Conservation (phyloP, 2,797 vertebrate species). For the Antrozous pallidus region DNA sequence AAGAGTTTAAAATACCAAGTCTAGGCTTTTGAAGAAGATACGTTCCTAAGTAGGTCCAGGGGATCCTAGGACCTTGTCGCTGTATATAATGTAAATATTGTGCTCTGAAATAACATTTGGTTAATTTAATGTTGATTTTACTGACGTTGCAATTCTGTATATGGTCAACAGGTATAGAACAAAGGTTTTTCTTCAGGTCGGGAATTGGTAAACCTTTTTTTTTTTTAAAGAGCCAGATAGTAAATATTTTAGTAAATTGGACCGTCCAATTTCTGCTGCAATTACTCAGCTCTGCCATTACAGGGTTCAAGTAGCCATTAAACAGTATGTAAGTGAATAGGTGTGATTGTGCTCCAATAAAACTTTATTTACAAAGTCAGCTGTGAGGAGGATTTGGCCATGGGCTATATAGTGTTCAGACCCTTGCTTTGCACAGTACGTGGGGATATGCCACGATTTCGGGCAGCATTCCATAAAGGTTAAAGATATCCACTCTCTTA, state of each 20-base stretch:
- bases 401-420: background rate
- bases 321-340: background rate
- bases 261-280: background rate
- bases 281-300: background rate
- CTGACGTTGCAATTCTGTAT: background rate
- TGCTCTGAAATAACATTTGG: background rate
- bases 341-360: constrained; percentile 27
- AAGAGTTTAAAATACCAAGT: background rate
- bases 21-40: background rate
- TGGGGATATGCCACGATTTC: background rate
- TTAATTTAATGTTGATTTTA: background rate
- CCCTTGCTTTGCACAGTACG: background rate
- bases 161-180: background rate
- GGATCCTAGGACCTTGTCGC: background rate
- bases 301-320: background rate
- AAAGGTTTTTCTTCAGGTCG: background rate
- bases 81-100: background rate
- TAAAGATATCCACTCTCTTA: constrained; percentile 32
- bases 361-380: constrained; percentile 62
- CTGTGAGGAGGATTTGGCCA: background rate
- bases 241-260: background rate
- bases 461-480: background rate
- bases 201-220: constrained; percentile 4
- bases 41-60: constrained; percentile 18
- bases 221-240: background rate